Percentiles rank a stretch among this genome's conserved stretches.
These are phyloP conservation scores for Trinectes maculatus DNA, from an alignment of 2,113 vertebrate species.

Conservation along the genomic window DNA sequence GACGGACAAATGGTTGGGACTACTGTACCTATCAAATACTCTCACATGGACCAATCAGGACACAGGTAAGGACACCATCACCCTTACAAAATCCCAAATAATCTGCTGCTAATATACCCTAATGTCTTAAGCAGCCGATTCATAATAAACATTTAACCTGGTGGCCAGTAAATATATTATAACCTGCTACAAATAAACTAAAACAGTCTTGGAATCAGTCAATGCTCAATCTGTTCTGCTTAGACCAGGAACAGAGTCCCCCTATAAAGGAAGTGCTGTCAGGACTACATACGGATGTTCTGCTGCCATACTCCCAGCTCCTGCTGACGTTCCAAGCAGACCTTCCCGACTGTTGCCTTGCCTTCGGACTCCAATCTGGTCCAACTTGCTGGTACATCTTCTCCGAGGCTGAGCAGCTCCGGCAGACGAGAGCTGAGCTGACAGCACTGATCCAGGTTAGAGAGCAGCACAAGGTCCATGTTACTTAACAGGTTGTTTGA, in stretches of 20 bases:
- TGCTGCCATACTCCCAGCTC: constrained; percentile 84
- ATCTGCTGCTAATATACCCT: too few species aligned
- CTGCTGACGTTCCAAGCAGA: constrained; percentile 37
- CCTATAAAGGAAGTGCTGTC: constrained; percentile 81
- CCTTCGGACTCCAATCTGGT: constrained; percentile 77
- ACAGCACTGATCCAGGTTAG: constrained; percentile 66
- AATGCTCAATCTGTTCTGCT: constrained; percentile 2
- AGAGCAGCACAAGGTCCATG: neutral
- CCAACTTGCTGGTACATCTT: constrained; percentile 84
- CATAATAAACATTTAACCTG: too few species aligned
- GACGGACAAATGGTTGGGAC: constrained; percentile 79
- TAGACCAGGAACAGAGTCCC: constrained; percentile 32
- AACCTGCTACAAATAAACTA: too few species aligned
- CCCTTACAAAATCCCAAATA: neutral
- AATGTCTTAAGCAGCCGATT: too few species aligned
- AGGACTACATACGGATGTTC: constrained; percentile 80
- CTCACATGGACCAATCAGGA: constrained; percentile 41
- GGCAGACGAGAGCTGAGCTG: constrained; percentile 82
- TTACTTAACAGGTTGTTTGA: neutral
- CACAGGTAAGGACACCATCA: constrained; percentile 36
- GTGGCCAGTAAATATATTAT: too few species aligned
- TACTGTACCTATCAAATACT: constrained; percentile 74
- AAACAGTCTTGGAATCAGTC: too few species aligned
- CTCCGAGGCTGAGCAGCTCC: constrained; percentile 84
- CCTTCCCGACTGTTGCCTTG: constrained; percentile 87